phyloP scores from a whole-genome alignment of 2,113 vertebrate genomes.

The Microcebus jonahi region DNA sequence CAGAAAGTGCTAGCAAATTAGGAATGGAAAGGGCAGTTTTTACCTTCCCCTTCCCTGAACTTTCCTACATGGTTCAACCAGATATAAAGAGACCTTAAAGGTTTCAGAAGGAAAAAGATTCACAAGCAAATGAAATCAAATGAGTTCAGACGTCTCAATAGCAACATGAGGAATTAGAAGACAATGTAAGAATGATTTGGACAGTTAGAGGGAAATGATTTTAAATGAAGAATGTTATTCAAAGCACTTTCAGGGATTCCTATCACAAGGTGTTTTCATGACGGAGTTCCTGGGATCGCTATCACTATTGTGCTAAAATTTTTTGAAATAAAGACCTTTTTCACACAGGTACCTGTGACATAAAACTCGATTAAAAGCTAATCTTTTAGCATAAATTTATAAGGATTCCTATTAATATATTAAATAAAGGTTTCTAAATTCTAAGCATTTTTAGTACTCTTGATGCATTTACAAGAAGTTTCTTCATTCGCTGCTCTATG shows the following conservation, averaged over 20 bases:
- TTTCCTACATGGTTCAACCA: background rate
- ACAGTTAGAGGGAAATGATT: background rate
- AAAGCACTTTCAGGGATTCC: background rate
- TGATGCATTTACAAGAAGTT: background rate
- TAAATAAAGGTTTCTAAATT: background rate
- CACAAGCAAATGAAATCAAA: background rate
- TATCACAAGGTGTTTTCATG: background rate
- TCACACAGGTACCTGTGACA: background rate
- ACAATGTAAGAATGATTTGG: rapidly evolving
- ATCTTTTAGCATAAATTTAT: background rate
- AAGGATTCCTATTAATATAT: background rate
- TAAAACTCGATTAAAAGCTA: background rate
- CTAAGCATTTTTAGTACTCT: background rate
- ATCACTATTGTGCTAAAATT: background rate
- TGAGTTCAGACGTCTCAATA: background rate
- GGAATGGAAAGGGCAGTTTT: background rate
- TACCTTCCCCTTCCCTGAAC: background rate
- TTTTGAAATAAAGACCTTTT: background rate
- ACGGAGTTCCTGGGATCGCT: background rate
- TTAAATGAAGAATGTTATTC: background rate
- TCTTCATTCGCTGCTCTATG: background rate
- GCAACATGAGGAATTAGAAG: background rate
- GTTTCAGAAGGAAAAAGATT: background rate
- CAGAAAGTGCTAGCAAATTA: too few species aligned
- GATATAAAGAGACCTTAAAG: background rate